Evolutionary conservation across 2,888 invertebrate genomes (phyloP).

Genomic region (Microctonus hyperodae): DNA sequence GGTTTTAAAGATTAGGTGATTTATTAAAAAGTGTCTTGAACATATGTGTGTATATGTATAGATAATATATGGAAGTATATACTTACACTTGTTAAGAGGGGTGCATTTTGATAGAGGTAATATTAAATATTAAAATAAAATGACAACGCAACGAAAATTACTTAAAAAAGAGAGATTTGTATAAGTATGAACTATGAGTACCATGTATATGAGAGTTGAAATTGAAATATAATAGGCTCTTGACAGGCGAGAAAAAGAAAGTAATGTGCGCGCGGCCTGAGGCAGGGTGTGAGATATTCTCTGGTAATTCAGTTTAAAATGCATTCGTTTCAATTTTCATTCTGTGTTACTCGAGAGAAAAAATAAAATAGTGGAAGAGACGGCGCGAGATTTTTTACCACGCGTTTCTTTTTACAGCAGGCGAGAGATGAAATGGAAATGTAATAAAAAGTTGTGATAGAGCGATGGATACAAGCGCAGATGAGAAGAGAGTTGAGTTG

Average conservation of each 20-base stretch:
- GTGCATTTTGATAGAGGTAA: background rate
- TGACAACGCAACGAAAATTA: constrained; percentile 27
- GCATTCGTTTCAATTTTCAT: constrained; percentile 55
- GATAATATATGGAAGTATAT: background rate
- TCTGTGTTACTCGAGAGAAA: constrained; percentile 6
- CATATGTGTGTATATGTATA: background rate
- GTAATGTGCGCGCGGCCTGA: constrained; percentile 30
- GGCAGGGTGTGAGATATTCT: constrained; percentile 34
- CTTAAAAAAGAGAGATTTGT: background rate
- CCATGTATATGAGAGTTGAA: constrained; percentile 41
- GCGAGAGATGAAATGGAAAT: constrained; percentile 60
- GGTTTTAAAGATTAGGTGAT: background rate
- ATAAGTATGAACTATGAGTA: constrained; percentile 1
- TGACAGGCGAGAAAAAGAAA: constrained; percentile 30
- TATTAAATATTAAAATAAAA: background rate
- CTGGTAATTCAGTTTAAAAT: constrained; percentile 54
- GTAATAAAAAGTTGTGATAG: constrained; percentile 62
- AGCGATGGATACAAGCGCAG: constrained; percentile 15
- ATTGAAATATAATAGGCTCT: constrained; percentile 42
- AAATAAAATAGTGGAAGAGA: background rate
- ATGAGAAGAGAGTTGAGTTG: background rate
- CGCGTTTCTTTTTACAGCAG: constrained; percentile 43
- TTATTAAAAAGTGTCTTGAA: background rate
- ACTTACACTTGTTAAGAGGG: background rate
- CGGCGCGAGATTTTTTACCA: constrained; percentile 37